Evolutionary conservation across 2,797 vertebrate species (phyloP).

Genomic region (Molossus molossus): DNA sequence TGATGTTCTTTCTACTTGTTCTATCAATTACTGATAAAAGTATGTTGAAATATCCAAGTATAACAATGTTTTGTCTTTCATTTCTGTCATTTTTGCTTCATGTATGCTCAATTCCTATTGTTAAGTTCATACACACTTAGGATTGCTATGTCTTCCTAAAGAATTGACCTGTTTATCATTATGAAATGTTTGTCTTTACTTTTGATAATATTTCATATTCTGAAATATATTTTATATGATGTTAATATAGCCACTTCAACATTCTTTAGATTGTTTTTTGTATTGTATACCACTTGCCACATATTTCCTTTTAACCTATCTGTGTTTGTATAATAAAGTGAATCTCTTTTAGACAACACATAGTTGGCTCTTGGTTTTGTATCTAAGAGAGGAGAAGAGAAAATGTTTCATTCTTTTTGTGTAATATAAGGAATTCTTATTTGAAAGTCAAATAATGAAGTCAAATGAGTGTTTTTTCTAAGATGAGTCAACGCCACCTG

Average conservation of each 20-base stretch:
- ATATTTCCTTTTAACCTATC: slow-evolving; percentile 40
- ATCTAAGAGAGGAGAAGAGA: slow-evolving; percentile 26
- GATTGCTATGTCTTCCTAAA: slow-evolving; percentile 14
- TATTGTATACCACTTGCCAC: background rate
- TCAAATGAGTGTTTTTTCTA: slow-evolving; percentile 70
- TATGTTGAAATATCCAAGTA: slow-evolving; percentile 1
- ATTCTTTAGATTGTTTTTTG: slow-evolving; percentile 46
- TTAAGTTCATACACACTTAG: background rate
- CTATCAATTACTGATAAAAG: slow-evolving; percentile 46
- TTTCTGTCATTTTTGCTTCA: slow-evolving; percentile 45
- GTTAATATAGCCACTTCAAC: background rate
- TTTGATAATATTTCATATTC: slow-evolving; percentile 8
- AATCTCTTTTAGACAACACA: slow-evolving; percentile 11
- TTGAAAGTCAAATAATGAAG: slow-evolving; percentile 77
- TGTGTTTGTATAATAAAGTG: slow-evolving; percentile 52
- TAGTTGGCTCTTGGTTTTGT: slow-evolving; percentile 22
- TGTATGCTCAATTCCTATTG: background rate
- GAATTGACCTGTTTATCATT: background rate
- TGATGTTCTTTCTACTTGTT: background rate
- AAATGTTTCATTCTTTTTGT: slow-evolving; percentile 28
- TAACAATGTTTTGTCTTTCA: background rate
- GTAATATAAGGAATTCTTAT: slow-evolving; percentile 56
- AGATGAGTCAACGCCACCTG: slow-evolving; percentile 66
- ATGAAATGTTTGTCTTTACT: slow-evolving; percentile 6
- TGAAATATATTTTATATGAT: slow-evolving; percentile 42